Evolutionary conservation across 2,797 vertebrate species (phyloP).

Genomic region (Neosilurus hyrtlii): DNA sequence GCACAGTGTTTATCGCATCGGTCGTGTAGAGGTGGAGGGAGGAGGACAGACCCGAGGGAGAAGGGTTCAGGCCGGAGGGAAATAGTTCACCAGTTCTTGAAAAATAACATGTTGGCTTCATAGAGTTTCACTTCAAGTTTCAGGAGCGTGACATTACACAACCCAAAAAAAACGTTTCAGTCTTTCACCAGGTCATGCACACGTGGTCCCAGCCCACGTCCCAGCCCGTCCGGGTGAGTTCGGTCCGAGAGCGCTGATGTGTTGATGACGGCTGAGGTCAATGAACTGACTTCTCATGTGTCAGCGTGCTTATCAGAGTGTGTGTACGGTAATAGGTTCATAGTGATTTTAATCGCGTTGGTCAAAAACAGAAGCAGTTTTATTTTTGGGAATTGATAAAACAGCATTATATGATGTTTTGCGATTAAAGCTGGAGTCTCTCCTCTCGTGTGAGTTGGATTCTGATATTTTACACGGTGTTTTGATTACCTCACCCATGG

Average conservation of each 20-base stretch:
- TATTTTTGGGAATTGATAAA: no score
- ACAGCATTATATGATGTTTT: no score
- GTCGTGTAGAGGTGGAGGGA: background rate
- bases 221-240: background rate
- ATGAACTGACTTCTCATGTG: background rate
- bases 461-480: no score
- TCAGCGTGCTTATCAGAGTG: background rate
- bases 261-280: background rate
- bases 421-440: no score
- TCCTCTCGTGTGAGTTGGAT: no score
- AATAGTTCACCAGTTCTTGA: background rate
- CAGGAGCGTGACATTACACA: background rate
- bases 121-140: background rate
- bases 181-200: background rate
- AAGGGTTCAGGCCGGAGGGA: background rate
- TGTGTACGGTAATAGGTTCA: background rate
- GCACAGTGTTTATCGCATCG: conserved; percentile 24
- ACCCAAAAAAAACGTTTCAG: background rate
- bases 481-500: no score
- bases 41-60: background rate
- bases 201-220: background rate
- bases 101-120: background rate
- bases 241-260: background rate
- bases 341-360: no score
- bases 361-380: no score